Evolutionary conservation across 2,113 vertebrate genomes (phyloP).

Genomic region (Psammodynastes pulverulentus): DNA sequence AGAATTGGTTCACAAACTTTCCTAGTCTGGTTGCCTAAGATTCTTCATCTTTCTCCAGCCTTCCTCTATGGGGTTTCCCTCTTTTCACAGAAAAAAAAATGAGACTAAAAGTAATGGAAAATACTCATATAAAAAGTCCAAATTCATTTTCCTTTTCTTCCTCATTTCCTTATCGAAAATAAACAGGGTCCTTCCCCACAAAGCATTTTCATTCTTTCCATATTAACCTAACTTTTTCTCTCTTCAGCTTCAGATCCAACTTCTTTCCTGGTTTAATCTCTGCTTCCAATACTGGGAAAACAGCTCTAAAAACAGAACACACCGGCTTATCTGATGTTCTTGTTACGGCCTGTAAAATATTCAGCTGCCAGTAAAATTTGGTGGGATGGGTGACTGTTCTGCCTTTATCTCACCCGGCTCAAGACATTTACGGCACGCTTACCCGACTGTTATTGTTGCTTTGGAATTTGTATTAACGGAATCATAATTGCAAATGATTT

Average conservation of each 20-base stretch:
- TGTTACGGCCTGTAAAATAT: constrained; percentile 34
- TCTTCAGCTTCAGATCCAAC: not conserved
- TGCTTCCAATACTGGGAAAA: not conserved
- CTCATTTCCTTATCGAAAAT: not conserved
- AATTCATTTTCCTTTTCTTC: not conserved
- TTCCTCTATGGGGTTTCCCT: not conserved
- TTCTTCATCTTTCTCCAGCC: not conserved
- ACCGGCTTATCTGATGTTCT: not conserved
- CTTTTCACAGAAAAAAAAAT: not conserved
- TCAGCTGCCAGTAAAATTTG: constrained; percentile 23
- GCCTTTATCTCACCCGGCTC: constrained; percentile 1
- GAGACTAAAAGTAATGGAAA: not conserved
- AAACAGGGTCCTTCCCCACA: not conserved
- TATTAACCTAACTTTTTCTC: not conserved
- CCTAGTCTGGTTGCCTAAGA: not conserved
- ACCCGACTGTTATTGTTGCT: not conserved
- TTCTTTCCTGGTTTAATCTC: not conserved
- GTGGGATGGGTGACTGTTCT: not conserved
- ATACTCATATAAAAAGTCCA: not conserved
- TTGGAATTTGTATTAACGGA: not conserved
- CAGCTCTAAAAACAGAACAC: not conserved
- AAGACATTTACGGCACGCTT: not conserved
- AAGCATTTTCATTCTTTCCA: not conserved
- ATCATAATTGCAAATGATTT: not conserved
- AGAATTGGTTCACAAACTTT: not conserved